These are phyloP conservation scores for Anniella stebbinsi DNA, from an alignment of 2,797 vertebrate species.

Conservation along the genomic window DNA sequence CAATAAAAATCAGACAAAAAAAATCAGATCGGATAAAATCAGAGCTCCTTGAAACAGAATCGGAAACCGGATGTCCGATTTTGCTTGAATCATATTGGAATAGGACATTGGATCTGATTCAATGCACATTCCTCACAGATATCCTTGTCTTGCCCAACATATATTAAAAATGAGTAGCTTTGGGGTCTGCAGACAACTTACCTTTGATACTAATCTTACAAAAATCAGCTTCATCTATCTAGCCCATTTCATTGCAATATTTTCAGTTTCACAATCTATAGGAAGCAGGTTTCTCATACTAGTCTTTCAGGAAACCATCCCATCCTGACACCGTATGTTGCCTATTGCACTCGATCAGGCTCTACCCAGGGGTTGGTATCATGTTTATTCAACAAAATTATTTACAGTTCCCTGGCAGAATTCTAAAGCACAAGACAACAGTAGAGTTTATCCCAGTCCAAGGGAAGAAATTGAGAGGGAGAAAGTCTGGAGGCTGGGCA, in stretches of 20 bases:
- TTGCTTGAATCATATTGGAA: too few species aligned
- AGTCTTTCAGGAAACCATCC: background rate
- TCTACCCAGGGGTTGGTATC: background rate
- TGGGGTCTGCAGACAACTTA: background rate
- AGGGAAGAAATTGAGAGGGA: too few species aligned
- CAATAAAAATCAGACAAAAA: too few species aligned
- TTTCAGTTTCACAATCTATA: background rate
- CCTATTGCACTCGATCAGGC: background rate
- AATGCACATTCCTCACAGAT: too few species aligned
- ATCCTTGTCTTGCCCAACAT: background rate
- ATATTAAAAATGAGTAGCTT: background rate
- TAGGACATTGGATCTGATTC: too few species aligned
- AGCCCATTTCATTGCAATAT: too few species aligned
- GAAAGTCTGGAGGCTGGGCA: too few species aligned
- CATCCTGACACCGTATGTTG: background rate
- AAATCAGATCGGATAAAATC: too few species aligned
- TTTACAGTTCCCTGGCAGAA: background rate
- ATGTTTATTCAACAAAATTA: background rate
- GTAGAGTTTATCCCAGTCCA: too few species aligned
- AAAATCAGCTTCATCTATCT: background rate
- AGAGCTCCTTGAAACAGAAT: too few species aligned
- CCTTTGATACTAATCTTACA: background rate
- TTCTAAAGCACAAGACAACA: too few species aligned
- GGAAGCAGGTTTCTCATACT: background rate
- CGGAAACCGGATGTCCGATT: too few species aligned